A percentile compares a stretch with the other conserved stretches of the same genome.
phyloP scores from a whole-genome alignment of 2,888 invertebrate genomes.

The Athripsodes cinereus region DNA sequence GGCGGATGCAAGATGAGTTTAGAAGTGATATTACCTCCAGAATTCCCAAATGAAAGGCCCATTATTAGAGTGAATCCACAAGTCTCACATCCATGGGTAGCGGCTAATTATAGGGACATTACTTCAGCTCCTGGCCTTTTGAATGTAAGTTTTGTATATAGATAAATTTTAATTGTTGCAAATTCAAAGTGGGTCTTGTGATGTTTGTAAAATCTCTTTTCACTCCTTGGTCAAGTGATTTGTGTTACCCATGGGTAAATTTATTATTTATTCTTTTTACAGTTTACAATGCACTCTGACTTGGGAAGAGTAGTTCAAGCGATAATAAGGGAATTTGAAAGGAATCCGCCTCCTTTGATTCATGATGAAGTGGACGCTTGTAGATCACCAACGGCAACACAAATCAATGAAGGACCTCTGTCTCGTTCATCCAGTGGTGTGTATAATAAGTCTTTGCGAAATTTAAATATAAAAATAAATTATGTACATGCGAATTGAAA shows the following conservation, averaged over 20 bases:
- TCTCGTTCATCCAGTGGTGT: background rate
- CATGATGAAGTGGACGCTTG: background rate
- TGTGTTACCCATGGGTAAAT: too few relatives aligned
- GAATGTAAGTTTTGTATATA: conserved; percentile 46
- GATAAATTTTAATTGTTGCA: background rate
- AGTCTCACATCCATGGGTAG: conserved; percentile 68
- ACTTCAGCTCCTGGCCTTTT: conserved; percentile 68
- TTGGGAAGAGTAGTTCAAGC: conserved; percentile 76
- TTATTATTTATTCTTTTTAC: too few relatives aligned
- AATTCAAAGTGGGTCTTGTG: background rate
- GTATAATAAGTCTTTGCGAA: too few relatives aligned
- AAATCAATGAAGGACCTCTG: background rate
- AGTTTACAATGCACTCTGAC: conserved; percentile 73
- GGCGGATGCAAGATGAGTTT: conserved; percentile 60
- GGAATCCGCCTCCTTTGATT: conserved; percentile 33
- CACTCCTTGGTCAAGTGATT: too few relatives aligned
- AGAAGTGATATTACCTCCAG: conserved; percentile 58
- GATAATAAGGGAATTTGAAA: conserved; percentile 71
- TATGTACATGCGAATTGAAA: too few relatives aligned
- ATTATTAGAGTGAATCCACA: conserved; percentile 60
- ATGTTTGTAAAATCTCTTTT: too few relatives aligned
- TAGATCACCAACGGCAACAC: background rate
- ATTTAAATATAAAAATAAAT: too few relatives aligned
- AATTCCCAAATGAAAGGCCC: conserved; percentile 74
- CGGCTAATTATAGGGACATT: conserved; percentile 60